These are phyloP conservation scores for Acipenser transmontanus DNA, from an alignment of 2,797 vertebrate genomes.

Conservation along the genomic window DNA sequence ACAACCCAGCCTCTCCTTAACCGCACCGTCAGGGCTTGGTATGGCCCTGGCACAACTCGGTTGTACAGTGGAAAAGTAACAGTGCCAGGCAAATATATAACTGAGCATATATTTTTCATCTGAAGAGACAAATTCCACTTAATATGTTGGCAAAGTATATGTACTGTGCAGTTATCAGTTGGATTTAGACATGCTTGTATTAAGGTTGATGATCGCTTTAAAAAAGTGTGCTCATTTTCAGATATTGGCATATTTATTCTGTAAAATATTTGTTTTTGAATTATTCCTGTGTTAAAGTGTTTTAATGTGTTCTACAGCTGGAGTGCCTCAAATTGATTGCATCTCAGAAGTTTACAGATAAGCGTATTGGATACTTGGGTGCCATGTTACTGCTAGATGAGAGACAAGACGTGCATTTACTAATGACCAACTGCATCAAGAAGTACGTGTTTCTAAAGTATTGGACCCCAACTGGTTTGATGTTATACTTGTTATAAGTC, in stretches of 20 bases:
- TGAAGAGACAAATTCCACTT: neutral
- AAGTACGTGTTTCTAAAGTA: constrained; percentile 57
- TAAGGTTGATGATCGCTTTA: neutral
- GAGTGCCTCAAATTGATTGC: constrained; percentile 98
- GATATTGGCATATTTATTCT: neutral
- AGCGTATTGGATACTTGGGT: constrained; percentile 97
- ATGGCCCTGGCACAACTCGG: too few relatives aligned
- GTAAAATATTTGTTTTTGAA: neutral
- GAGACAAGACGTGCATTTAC: constrained; percentile 96
- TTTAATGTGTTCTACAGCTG: constrained; percentile 64
- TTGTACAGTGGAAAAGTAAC: too few relatives aligned
- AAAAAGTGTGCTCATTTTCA: neutral
- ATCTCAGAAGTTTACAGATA: constrained; percentile 99
- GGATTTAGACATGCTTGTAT: neutral
- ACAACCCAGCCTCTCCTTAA: too few relatives aligned
- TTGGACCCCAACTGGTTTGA: too few relatives aligned
- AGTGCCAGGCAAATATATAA: too few relatives aligned
- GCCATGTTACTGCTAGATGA: constrained; percentile 97
- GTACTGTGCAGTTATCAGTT: neutral
- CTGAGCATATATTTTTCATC: too few relatives aligned
- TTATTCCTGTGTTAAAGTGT: neutral
- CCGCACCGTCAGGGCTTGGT: too few relatives aligned
- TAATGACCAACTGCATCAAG: constrained; percentile 99
- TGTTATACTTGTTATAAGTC: too few relatives aligned
- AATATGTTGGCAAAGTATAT: neutral